Evolutionary conservation across 2,888 invertebrate species (phyloP), one percentile per base, ranked within the genome.

Genomic region (Drosophila paramelanica): DNA sequence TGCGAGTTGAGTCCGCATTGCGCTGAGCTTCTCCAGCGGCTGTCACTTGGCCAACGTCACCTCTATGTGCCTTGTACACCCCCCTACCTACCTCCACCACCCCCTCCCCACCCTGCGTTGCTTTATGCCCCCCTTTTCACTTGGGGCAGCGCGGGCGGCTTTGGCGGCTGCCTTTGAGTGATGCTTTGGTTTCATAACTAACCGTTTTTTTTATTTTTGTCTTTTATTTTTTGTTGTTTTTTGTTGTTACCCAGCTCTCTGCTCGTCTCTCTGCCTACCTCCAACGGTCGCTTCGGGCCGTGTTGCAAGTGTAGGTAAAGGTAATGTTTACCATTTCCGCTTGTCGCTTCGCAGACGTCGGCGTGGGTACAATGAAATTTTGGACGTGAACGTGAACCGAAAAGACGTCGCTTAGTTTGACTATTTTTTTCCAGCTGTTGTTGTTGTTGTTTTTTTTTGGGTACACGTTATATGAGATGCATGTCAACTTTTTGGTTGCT

Each of bases 151-250:
- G 88, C 89, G 88, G 83, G 83, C 83, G 89, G 78, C 87, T 83
- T 86, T 68, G 83, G 83, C 80, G 81, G 82, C 69, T 68, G 50
- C 71, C 80, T 87, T 87, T 84, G 88, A 88, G 73, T 88, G 89
- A 85, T 85, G 89, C 82, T 85, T 85, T 73, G 85, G 88, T 85
- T 85, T 85, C 88, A 89, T 89, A 85, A 89, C 83, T 87, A 83
- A 89, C 83, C 67, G 81, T 55, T 75, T 67, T 79, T 17, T 17
- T 17, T 17, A 17, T 17, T 17, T 17, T 17, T 17, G 17, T 17
- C 17, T 51, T 69, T 62, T 73, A 3, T 23, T 23, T 23, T 23
- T 23, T 23, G 23, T 23, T 23, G 20, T 20, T 20, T 20, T 20
- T 20, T 20, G 17, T 58, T 61, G 53, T 81, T 77, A 67, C 77